Evolutionary conservation across 2,888 invertebrate genomes (phyloP).

Genomic region (Caenorhabditis drosophilae): DNA sequence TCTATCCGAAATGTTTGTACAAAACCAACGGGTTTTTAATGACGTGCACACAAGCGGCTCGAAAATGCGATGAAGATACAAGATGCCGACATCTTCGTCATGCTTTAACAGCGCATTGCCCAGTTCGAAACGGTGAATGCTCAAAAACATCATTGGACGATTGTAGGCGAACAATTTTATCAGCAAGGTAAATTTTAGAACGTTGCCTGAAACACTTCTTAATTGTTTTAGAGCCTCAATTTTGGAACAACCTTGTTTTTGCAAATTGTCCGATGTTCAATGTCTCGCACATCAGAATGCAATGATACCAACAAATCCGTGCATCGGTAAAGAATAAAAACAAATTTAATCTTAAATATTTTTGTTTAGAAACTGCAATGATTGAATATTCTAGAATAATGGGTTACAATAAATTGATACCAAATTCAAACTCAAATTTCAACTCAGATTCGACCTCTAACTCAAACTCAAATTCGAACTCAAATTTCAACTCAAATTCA

Average conservation of each 20-base stretch:
- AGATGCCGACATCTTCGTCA: conserved; percentile 45
- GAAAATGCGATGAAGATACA: conserved; percentile 49
- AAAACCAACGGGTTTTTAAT: conserved; percentile 21
- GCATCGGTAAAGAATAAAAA: conserved; percentile 46
- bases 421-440: conserved; percentile 1
- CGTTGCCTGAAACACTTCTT: background rate
- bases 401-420: conserved; percentile 30
- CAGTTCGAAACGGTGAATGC: conserved; percentile 42
- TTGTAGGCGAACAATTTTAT: conserved; percentile 38
- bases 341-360: background rate
- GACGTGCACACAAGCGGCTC: conserved; percentile 52
- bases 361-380: conserved; percentile 46
- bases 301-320: conserved; percentile 64
- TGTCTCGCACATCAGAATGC: conserved; percentile 52
- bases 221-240: conserved; percentile 51
- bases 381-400: conserved; percentile 43
- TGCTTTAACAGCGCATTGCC: conserved; percentile 28
- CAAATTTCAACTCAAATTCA: too few species aligned
- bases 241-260: conserved; percentile 64
- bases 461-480: too few species aligned
- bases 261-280: conserved; percentile 50
- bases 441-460: too few species aligned
- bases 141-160: conserved; percentile 27
- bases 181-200: conserved; percentile 36
- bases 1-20: conserved; percentile 63